A percentile compares a stretch with the other conserved stretches of the same genome.
Evolutionary conservation across 2,888 invertebrate genomes (phyloP).

Genomic region (Harpagoxenus sublaevis): DNA sequence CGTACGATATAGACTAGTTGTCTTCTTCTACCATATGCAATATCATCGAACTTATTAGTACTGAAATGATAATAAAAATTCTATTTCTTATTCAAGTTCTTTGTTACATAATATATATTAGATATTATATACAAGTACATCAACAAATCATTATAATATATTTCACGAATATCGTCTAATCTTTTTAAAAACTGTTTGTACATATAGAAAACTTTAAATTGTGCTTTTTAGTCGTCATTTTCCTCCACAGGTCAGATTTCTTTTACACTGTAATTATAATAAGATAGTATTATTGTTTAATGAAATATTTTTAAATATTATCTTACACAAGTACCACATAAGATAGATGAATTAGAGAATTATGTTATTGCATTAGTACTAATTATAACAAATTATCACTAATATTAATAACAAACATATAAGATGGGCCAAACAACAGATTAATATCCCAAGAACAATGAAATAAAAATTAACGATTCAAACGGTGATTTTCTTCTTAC

Average conservation of each 20-base stretch:
- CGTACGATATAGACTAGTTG: not conserved
- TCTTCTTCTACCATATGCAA: constrained; percentile 7
- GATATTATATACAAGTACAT: not conserved
- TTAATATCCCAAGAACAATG: not conserved
- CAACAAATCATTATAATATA: not conserved
- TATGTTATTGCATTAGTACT: not conserved
- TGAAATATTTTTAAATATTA: constrained; percentile 4
- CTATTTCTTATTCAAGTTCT: not conserved
- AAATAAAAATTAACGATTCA: not conserved
- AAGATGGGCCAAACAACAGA: not conserved
- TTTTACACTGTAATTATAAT: not conserved
- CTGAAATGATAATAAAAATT: not conserved
- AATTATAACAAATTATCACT: constrained; percentile 4
- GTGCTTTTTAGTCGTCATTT: not conserved
- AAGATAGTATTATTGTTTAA: not conserved
- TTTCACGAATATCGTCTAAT: constrained; percentile 7
- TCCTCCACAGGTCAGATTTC: not conserved
- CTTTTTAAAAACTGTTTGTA: not conserved
- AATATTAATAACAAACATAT: not conserved
- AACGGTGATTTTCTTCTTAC: not conserved
- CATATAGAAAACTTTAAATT: not conserved
- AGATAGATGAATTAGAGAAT: not conserved
- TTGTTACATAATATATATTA: constrained; percentile 20
- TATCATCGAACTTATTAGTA: not conserved
- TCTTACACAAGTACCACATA: not conserved